Percentiles rank a stretch among this genome's conserved stretches.
These are phyloP conservation scores for Gonocerus acuteangulatus DNA, from an alignment of 2,888 invertebrate genomes.

Conservation along the genomic window DNA sequence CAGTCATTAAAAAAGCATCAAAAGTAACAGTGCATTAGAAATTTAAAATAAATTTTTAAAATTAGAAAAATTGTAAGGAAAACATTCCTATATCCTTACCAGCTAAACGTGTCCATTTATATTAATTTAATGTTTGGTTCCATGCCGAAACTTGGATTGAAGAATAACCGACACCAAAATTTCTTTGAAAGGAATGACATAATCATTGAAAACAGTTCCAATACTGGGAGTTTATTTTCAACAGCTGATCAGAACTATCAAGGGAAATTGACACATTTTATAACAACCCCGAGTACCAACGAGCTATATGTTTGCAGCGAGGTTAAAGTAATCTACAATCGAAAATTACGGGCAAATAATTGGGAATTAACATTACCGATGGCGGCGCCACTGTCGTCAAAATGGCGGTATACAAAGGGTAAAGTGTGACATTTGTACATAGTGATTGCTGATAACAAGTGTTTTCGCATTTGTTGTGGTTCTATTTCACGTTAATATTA, in stretches of 20 bases:
- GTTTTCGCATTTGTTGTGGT: too few relatives aligned
- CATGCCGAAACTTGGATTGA: constrained; percentile 4
- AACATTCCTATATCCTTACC: constrained; percentile 18
- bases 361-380: too few relatives aligned
- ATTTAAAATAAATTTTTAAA: background rate
- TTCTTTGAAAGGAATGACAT: constrained; percentile 10
- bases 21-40: background rate
- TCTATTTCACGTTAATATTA: too few relatives aligned
- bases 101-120: constrained; percentile 33
- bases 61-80: background rate
- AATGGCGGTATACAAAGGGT: too few relatives aligned
- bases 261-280: constrained; percentile 10
- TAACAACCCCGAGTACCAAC: background rate
- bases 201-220: constrained; percentile 9
- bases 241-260: constrained; percentile 17
- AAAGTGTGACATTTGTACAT: too few relatives aligned
- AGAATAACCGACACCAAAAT: background rate
- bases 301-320: too few relatives aligned
- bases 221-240: constrained; percentile 20
- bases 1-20: background rate
- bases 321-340: too few relatives aligned
- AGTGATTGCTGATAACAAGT: too few relatives aligned
- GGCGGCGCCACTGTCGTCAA: too few relatives aligned
- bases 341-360: too few relatives aligned
- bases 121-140: constrained; percentile 9